A percentile compares a stretch with the other conserved stretches of the same genome.
phyloP scores from a whole-genome alignment of 2,113 vertebrate genomes.

The Notarius lentiginosus region DNA sequence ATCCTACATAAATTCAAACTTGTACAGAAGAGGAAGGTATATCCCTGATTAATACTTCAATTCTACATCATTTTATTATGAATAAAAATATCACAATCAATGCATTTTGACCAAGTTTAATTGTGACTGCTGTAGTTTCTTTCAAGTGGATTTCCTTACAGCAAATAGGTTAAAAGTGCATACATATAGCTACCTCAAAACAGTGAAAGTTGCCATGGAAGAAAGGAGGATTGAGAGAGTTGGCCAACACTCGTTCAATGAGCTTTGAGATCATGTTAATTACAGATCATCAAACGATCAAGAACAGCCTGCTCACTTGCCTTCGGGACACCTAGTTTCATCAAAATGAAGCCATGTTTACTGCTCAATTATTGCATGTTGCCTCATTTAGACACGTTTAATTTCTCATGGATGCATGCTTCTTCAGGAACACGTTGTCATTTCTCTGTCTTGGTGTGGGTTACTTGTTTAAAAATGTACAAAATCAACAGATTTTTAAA shows the following conservation, averaged over 20 bases:
- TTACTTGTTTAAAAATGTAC: background rate
- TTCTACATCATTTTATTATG: background rate
- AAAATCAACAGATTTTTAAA: background rate
- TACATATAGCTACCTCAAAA: background rate
- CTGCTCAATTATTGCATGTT: background rate
- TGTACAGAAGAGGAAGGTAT: conserved; percentile 25
- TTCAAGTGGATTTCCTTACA: background rate
- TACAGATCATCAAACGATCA: background rate
- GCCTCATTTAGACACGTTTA: background rate
- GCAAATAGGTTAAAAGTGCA: conserved; percentile 26
- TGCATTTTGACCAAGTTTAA: background rate
- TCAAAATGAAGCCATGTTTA: background rate
- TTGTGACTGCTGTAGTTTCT: background rate
- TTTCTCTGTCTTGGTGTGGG: background rate
- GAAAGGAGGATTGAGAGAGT: background rate
- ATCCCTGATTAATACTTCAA: conserved; percentile 22
- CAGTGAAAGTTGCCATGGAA: background rate
- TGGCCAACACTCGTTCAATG: background rate
- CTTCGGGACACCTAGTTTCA: background rate
- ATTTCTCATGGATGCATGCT: background rate
- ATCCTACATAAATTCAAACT: background rate
- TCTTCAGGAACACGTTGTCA: background rate
- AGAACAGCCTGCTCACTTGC: background rate
- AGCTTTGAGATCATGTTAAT: background rate
- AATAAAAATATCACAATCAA: background rate